A percentile compares a stretch with the other conserved stretches of the same genome.
These are phyloP conservation scores for Periphyllus acericola DNA, from an alignment of 2,888 invertebrate genomes.

Conservation along the genomic window DNA sequence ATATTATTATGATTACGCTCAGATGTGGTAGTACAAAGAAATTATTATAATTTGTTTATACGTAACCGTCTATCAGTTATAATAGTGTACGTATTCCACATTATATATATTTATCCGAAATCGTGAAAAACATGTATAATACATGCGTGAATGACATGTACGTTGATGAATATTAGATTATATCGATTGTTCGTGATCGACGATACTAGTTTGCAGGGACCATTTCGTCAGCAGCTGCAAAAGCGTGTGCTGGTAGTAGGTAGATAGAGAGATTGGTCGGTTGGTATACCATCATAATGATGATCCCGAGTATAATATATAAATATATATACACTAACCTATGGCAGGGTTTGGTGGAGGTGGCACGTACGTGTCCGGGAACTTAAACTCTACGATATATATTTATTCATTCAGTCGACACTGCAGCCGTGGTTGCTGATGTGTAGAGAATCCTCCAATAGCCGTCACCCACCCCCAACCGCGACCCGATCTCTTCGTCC, in stretches of 20 bases:
- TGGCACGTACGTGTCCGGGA: conserved; percentile 28
- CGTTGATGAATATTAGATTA: too few species aligned
- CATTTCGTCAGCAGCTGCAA: not conserved
- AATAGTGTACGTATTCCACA: too few species aligned
- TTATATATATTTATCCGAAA: too few species aligned
- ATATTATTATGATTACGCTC: too few species aligned
- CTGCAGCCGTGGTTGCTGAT: conserved; percentile 10
- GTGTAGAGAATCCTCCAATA: not conserved
- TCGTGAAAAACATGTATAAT: too few species aligned
- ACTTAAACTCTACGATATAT: conserved; percentile 24
- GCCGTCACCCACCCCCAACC: not conserved
- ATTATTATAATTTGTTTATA: too few species aligned
- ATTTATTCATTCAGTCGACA: conserved; percentile 40
- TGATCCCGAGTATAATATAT: not conserved
- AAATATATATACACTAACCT: too few species aligned
- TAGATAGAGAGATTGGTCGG: too few species aligned
- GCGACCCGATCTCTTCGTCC: not conserved
- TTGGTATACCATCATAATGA: not conserved
- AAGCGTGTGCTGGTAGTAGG: not conserved
- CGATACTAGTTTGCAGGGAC: not conserved
- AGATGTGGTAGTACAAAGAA: too few species aligned
- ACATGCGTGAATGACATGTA: too few species aligned
- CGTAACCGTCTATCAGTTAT: too few species aligned
- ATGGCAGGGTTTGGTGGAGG: not conserved
- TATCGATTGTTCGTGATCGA: not conserved